Evolutionary conservation across 1,140 invertebrate species (phyloP), one percentile per base, ranked within the genome.

Genomic region (Drosophila pachea): DNA sequence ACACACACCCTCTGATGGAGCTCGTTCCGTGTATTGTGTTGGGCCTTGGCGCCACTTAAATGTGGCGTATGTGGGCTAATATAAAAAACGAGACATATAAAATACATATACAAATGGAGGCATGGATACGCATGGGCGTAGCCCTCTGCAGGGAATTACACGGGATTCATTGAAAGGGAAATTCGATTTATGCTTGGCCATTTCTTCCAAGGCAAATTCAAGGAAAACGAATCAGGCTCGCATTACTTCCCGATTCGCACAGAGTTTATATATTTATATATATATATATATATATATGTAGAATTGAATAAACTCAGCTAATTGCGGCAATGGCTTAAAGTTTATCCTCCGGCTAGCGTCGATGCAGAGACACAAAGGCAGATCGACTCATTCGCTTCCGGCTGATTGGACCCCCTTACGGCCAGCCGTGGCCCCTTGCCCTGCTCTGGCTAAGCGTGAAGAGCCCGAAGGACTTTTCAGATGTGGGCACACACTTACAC

Each of bases 1-100:
- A 50, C 29, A 43, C 63, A 84, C 67, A 50, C 50, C 68, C 79
- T 86, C 68, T 76, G 73, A 79, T 84, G 69, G 73, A 68, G 60
- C 56, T 69, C 60, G 55, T 59, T 40, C 43, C 56, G 53, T 52
- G 49, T 45, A 56, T 68, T 76, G 78, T 61, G 53, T 45, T 62
- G 64, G 74, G 71, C 61, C 36, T 40, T 84, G 79, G 79, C 79
- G 79, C 79, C 79, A 86, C 76, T 74, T 71, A 76, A 83, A 83
- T 83, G 79, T 79, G 73, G 73, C 76, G 64, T 79, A 84, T 83
- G 75, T 63, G 74, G 49, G 31, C 72, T 52, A 58, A 76, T 62
- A 64, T 56, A 69, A 70, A 71, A 56, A 74, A 54, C 45, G 42
- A 48, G 52, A 77, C 77, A 77, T 78, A 82, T 84, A 73, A 83